Evolutionary conservation across 2,888 invertebrate genomes (phyloP).

Genomic region (Apoderus coryli): DNA sequence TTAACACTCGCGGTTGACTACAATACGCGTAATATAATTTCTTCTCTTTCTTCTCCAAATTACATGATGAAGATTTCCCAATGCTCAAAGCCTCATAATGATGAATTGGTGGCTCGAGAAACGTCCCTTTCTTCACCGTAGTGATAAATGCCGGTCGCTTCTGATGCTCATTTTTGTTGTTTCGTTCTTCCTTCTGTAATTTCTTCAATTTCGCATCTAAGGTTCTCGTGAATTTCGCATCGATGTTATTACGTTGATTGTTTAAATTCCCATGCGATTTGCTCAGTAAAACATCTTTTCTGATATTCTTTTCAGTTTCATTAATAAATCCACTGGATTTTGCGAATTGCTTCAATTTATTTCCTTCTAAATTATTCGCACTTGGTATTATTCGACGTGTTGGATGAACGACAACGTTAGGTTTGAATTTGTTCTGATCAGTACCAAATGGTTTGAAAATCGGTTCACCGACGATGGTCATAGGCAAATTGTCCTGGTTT

Average conservation of each 20-base stretch:
- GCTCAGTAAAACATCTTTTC: constrained; percentile 31
- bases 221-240: constrained; percentile 49
- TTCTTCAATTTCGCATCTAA: constrained; percentile 56
- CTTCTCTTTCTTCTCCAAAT: constrained; percentile 23
- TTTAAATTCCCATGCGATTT: constrained; percentile 34
- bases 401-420: constrained; percentile 42
- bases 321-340: constrained; percentile 29
- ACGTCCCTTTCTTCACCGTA: constrained; percentile 65
- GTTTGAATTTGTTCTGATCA: constrained; percentile 32
- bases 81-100: constrained; percentile 49
- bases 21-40: constrained; percentile 47
- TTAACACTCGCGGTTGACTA: constrained; percentile 42
- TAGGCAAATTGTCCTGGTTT: constrained; percentile 31
- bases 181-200: constrained; percentile 46
- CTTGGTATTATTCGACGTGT: constrained; percentile 32
- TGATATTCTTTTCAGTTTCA: constrained; percentile 21
- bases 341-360: constrained; percentile 25
- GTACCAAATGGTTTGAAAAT: constrained; percentile 30
- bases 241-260: constrained; percentile 24
- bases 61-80: constrained; percentile 34
- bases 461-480: constrained; percentile 26
- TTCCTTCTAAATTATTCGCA: constrained; percentile 26
- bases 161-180: constrained; percentile 18
- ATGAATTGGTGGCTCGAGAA: constrained; percentile 63
- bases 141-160: constrained; percentile 53